phyloP scores from a whole-genome alignment of 2,888 invertebrate genomes.

The Campaea margaritaria region DNA sequence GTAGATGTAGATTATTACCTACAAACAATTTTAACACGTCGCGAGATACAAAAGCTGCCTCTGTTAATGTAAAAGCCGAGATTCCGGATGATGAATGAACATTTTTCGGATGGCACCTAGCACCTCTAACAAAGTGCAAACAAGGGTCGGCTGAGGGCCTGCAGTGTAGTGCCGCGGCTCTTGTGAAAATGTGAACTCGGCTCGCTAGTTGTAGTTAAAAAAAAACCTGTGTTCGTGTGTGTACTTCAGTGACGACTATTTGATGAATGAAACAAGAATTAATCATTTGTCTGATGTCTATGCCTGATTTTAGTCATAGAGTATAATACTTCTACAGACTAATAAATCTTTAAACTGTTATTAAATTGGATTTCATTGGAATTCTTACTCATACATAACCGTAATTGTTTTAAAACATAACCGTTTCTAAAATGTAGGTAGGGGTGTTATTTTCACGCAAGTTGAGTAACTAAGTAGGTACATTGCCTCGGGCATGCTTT shows the following conservation, averaged over 20 bases:
- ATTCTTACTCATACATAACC: too few species aligned
- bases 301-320: background rate
- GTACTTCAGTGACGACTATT: constrained; percentile 29
- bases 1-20: too few species aligned
- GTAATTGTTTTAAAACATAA: too few species aligned
- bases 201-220: too few species aligned
- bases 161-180: constrained; percentile 22
- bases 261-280: constrained; percentile 15
- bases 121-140: constrained; percentile 40
- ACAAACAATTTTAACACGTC: background rate
- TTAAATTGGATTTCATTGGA: too few species aligned
- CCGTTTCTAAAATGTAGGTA: too few species aligned
- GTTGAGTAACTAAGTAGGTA: too few species aligned
- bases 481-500: too few species aligned
- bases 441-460: too few species aligned
- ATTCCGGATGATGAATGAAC: constrained; percentile 12
- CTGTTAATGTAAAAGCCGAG: background rate
- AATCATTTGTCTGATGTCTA: background rate
- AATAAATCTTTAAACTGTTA: too few species aligned
- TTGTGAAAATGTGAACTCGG: constrained; percentile 13
- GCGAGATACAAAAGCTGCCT: background rate
- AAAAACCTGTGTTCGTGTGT: constrained; percentile 1
- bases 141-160: constrained; percentile 36
- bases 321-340: too few species aligned
- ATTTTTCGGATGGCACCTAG: constrained; percentile 23